Base-by-base conservation (phyloP, 2,888 invertebrate genomes). In the Hypselothyrea guttata region DNA sequence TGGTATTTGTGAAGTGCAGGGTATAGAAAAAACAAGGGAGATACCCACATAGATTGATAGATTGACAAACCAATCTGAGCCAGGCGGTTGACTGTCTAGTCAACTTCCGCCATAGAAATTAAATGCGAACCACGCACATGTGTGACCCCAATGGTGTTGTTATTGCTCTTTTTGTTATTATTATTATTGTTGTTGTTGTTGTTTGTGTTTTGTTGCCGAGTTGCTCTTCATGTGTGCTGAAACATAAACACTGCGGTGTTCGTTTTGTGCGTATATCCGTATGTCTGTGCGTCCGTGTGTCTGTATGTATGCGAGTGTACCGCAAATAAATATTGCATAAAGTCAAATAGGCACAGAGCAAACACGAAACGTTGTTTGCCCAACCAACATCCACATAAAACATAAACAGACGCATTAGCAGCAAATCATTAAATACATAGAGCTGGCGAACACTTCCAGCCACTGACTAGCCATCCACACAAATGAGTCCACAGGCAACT, bases 351-450 rank as follows among this genome's bases (percentile, higher is more conserved):
- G 52, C 63, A 31, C 16, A 55, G 35, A 59, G 35, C 37, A 41
- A 37, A 55, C 62, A 58, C 47, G 58, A 46, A 44, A n/a, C 45
- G 46, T 35, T 40, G 40, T 42, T 31, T 44, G 51, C 41, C n/a
- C 49, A 46, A 28, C 31, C 79, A 71, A 84, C 79, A 76, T 73
- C 71, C 76, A 76, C 79, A 85, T 79, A 74, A 84, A 81, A 77
- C 86, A 86, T 79, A 81, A 86, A 85, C 84, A 81, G 67, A 67
- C 81, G 84, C 83, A 79, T 79, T 85, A 79, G 74, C 84, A 70
- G 79, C 81, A 79, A 79, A 79, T 83, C 84, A 78, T 78, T 85
- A 79, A 85, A 83, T 83, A 83, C 67, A 70, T 75, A 82, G 59
- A 49, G 35, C 34, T 35, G 37, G 45, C 13, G 33, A 5, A 22